Conservation (phyloP, 2,113 vertebrate genomes). For the Pithys albifrons region DNA sequence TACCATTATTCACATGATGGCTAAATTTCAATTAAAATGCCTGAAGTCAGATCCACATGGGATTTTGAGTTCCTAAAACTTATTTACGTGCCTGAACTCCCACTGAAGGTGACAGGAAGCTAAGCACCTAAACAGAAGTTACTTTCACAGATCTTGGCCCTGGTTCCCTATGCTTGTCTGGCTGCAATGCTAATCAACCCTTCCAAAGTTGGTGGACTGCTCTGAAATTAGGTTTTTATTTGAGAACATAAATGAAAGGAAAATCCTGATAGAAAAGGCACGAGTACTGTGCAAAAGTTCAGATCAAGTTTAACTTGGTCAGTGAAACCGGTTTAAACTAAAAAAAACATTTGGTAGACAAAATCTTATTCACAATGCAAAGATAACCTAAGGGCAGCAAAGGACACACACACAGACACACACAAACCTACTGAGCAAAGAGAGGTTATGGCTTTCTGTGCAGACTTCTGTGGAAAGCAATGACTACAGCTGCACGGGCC, state of each 20-base stretch:
- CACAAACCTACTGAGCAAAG: neutral
- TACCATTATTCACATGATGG: neutral
- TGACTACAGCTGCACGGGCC: constrained; percentile 66
- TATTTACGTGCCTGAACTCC: constrained; percentile 7
- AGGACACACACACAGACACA: neutral
- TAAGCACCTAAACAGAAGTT: constrained; percentile 23
- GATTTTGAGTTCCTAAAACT: constrained; percentile 21
- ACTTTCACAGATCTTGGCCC: neutral
- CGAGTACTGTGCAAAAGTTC: neutral
- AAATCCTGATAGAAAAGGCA: neutral
- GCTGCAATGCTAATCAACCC: neutral
- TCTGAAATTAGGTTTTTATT: constrained; percentile 1
- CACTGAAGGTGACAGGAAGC: constrained; percentile 10
- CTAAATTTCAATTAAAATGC: neutral
- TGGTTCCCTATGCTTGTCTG: neutral
- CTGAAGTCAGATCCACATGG: neutral
- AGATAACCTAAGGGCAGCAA: constrained; percentile 32
- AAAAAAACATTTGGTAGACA: neutral
- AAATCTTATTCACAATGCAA: neutral
- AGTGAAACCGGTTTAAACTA: neutral
- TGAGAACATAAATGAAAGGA: neutral
- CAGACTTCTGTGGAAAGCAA: constrained; percentile 68
- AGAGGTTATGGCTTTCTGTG: neutral
- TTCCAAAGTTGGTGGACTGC: neutral
- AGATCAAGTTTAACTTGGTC: neutral